Evolutionary conservation across 2,113 vertebrate species (phyloP).

Genomic region (Ciconia stormi): DNA sequence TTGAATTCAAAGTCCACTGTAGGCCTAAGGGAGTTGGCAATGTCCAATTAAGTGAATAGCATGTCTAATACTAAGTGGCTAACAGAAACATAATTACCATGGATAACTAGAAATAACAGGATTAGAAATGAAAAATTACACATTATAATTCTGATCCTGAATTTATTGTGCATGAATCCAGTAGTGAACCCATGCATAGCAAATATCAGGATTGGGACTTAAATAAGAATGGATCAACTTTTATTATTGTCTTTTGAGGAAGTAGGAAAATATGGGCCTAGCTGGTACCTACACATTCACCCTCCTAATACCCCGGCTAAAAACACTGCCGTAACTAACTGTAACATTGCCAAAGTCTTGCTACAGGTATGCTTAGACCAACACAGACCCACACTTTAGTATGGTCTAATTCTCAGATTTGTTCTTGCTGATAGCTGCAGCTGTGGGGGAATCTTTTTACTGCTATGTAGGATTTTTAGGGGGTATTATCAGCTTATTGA

Average conservation of each 20-base stretch:
- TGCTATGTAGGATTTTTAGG: background rate
- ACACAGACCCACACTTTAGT: background rate
- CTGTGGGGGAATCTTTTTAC: background rate
- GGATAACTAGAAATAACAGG: background rate
- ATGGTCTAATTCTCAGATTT: background rate
- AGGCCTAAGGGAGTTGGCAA: background rate
- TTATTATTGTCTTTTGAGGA: background rate
- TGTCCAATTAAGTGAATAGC: constrained; percentile 29
- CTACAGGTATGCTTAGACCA: background rate
- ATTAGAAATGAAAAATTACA: constrained; percentile 25
- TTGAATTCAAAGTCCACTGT: background rate
- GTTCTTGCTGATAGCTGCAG: background rate
- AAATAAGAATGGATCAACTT: background rate
- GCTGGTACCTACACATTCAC: background rate
- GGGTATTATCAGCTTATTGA: background rate
- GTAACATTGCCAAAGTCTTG: background rate
- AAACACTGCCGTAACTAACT: background rate
- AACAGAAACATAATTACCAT: constrained; percentile 18
- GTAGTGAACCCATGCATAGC: background rate
- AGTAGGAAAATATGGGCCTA: background rate
- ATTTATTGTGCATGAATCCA: background rate
- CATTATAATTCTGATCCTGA: background rate
- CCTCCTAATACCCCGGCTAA: background rate
- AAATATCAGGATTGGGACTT: background rate
- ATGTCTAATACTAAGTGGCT: constrained; percentile 24